Base-by-base conservation (phyloP, 1,140 invertebrate species). In the Bombus huntii region DNA sequence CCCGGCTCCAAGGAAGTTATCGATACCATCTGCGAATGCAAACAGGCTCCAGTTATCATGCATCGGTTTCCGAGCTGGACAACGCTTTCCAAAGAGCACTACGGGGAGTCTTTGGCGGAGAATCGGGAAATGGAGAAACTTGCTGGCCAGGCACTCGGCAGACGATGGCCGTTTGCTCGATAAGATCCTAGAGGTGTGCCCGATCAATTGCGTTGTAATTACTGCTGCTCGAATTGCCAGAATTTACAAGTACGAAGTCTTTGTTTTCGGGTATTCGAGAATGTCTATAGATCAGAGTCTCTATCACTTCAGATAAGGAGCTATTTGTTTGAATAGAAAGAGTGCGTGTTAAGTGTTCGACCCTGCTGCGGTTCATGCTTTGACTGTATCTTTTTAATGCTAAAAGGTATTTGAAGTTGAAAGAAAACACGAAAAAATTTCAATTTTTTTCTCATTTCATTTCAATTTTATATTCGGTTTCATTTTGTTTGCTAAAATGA, bases 21-120 rank as follows among this genome's bases (percentile, higher is more conserved):
- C 87, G 77, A 89, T 83, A 88, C 70, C 44, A 88, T 73, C 83
- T 86, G 83, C 57, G 82, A 59, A 22, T 34, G 70, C 44, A 37
- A 39, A 34, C 73, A 4, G 34, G 10, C 22, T 66, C 31, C n/a
- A 34, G 59, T 57, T 44, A 53, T 70, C 62, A 5, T 28, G 47
- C 2, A 70, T n/a, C 22, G 2, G 12, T 44, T n/a, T 75, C 62
- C 42, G 59, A 1, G 1, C 47, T 4, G 37, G 70, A 42, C 80
- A n/a, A 37, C 42, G 59, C 39, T 9, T 66, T n/a, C 25, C 37
- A 13, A 82, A 44, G 39, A 73, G 70, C 22, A 44, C 22, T 28
- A 28, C 28, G 22, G 25, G 13, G 31, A n/a, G 65, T 68, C 77
- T 79, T 66, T 15, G n/a, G 37, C 25, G 8, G 39, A 44, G 25